Evolutionary conservation across 2,888 invertebrate species (phyloP).

Genomic region (Cerceris ruficornis): DNA sequence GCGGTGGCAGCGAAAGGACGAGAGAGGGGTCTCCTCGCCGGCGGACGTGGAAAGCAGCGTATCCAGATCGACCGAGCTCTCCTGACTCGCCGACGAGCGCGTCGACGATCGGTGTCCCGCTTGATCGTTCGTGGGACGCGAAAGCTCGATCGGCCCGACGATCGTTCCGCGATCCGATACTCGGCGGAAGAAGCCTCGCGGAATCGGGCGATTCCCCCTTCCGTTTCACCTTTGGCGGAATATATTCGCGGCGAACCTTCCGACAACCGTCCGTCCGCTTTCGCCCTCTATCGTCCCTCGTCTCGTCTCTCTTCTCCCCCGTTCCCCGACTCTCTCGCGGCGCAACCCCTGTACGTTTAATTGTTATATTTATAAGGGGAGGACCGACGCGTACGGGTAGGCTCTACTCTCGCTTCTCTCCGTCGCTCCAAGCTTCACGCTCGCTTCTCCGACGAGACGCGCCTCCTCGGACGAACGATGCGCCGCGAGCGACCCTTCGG

Average conservation of each 20-base stretch:
- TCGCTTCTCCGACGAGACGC: conserved; percentile 37
- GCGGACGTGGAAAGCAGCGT: too few relatives aligned
- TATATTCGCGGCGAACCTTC: conserved; percentile 46
- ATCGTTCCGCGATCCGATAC: too few relatives aligned
- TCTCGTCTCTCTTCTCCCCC: neutral
- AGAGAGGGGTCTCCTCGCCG: too few relatives aligned
- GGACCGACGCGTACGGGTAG: conserved; percentile 12
- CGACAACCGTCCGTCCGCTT: conserved; percentile 7
- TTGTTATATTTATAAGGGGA: conserved; percentile 69
- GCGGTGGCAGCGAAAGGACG: too few relatives aligned
- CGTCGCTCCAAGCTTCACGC: neutral
- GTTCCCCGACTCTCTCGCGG: conserved; percentile 16
- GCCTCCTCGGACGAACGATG: conserved; percentile 53
- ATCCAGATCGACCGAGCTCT: too few relatives aligned
- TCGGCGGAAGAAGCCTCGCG: conserved; percentile 22
- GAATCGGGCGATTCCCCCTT: conserved; percentile 46
- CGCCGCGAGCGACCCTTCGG: conserved; percentile 50
- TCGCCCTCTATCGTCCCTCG: conserved; percentile 7
- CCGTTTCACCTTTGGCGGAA: conserved; percentile 38
- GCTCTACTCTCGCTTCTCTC: too few relatives aligned
- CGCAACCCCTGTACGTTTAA: conserved; percentile 58
- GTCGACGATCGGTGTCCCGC: too few relatives aligned
- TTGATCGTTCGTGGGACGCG: too few relatives aligned
- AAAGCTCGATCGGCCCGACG: too few relatives aligned
- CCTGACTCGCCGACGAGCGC: too few relatives aligned